Evolutionary conservation across 1,140 invertebrate genomes (phyloP).

Genomic region (Phenacoccus solenopsis): DNA sequence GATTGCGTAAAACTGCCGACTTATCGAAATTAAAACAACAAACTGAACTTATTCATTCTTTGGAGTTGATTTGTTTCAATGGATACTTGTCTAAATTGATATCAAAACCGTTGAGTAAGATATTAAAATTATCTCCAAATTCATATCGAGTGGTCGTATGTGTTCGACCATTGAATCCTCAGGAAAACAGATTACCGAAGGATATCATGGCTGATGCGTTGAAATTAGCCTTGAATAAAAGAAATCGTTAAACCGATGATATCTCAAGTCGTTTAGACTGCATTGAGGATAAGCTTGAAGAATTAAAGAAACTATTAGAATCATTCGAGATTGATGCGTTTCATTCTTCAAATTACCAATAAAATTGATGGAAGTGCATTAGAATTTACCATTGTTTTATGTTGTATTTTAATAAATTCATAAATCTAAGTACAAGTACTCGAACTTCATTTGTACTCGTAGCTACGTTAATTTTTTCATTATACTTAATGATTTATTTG

Average conservation of each 20-base stretch:
- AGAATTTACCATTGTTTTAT: too few relatives aligned
- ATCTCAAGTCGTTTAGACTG: not conserved
- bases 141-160: slow-evolving; percentile 61
- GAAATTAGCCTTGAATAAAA: too few relatives aligned
- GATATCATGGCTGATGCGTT: slow-evolving; percentile 61
- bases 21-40: slow-evolving; percentile 58
- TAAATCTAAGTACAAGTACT: too few relatives aligned
- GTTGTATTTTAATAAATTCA: too few relatives aligned
- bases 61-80: slow-evolving; percentile 55
- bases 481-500: too few relatives aligned
- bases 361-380: too few relatives aligned
- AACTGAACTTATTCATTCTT: slow-evolving; percentile 61
- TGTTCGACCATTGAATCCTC: slow-evolving; percentile 63
- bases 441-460: too few relatives aligned
- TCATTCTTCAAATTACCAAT: too few relatives aligned
- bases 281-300: not conserved
- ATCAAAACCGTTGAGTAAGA: slow-evolving; percentile 54
- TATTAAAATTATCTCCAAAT: slow-evolving; percentile 57
- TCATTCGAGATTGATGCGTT: too few relatives aligned
- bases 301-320: too few relatives aligned
- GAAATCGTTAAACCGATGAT: too few relatives aligned
- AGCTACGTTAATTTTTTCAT: too few relatives aligned
- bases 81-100: slow-evolving; percentile 53
- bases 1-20: slow-evolving; percentile 58
- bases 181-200: slow-evolving; percentile 58